Evolutionary conservation across 2,797 vertebrate species (phyloP), one percentile per base, ranked within the genome.

Genomic region (Acropternis orthonyx): DNA sequence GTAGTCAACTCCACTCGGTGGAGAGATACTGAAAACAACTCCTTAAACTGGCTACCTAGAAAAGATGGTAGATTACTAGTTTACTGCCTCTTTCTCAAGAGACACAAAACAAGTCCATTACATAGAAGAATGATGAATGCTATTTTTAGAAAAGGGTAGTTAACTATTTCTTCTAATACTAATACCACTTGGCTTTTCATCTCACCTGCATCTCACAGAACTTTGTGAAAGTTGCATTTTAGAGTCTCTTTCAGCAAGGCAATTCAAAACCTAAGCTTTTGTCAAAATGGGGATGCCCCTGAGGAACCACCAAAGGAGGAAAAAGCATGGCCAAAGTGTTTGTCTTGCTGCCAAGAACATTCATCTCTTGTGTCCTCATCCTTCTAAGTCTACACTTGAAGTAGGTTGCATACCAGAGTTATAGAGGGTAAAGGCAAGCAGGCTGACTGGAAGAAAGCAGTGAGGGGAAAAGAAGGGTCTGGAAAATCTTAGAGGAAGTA

Each of bases 1-100:
- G 77, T 74, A 89, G 65, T 84, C 54, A 39, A 5, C 71, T 80
- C 34, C 75, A 89, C 51, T 77, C 1, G 0, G 34, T 9, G 2
- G 48, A 86, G 91, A 91, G 36, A 84, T 75, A 51, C 28, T 69
- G 37, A 71, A 71, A 87, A 73, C 34, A 75, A 56, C 49, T 68
- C 49, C 88, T 94, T 90, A 85, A 95, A 82, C 62, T 46, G 66
- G n/a, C 86, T 91, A 92, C 88, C 80, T 86, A 81, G 94, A 89
- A 69, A 88, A 93, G 80, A 95, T 32, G 24, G 51, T 81, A 69
- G n/a, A 39, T 59, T 65, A 62, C 71, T 91, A 67, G 56, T 16
- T 77, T 87, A 90, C 89, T 63, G 8, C 68, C 61, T 71, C 43
- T 77, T 93, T 73, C 85, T 62, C 36, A 13, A 68, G 36, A 73